Evolutionary conservation across 2,797 vertebrate species (phyloP).

Genomic region (Sebastes dallii): DNA sequence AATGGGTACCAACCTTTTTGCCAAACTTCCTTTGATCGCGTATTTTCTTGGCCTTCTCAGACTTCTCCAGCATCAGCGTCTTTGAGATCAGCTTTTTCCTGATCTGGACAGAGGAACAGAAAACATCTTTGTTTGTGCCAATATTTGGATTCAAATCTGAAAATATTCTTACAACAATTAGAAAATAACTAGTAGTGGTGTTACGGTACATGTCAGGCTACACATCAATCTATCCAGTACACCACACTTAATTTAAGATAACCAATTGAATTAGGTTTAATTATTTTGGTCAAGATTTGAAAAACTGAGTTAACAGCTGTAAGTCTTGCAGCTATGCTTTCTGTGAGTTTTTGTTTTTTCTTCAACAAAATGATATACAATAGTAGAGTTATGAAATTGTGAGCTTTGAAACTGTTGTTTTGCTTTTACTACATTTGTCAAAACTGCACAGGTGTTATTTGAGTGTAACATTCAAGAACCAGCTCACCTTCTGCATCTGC

Average conservation of each 20-base stretch:
- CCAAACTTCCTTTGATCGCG: conserved; percentile 95
- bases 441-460: neutral
- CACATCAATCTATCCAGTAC: neutral
- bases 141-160: neutral
- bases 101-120: conserved; percentile 80
- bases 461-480: neutral
- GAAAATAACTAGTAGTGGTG: neutral
- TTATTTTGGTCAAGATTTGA: rapidly evolving
- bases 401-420: neutral
- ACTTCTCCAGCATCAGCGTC: conserved; percentile 90
- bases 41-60: conserved; percentile 95
- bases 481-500: conserved; percentile 97
- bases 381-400: neutral
- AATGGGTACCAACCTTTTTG: conserved; percentile 89
- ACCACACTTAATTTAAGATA: neutral
- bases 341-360: too few species aligned
- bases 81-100: conserved; percentile 93
- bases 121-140: neutral
- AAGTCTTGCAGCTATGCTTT: neutral
- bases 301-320: neutral
- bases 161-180: neutral
- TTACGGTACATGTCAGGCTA: neutral
- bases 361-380: neutral
- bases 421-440: neutral
- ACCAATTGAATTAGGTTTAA: neutral